Conservation (phyloP, 2,888 invertebrate genomes). For the Tachina fera region DNA sequence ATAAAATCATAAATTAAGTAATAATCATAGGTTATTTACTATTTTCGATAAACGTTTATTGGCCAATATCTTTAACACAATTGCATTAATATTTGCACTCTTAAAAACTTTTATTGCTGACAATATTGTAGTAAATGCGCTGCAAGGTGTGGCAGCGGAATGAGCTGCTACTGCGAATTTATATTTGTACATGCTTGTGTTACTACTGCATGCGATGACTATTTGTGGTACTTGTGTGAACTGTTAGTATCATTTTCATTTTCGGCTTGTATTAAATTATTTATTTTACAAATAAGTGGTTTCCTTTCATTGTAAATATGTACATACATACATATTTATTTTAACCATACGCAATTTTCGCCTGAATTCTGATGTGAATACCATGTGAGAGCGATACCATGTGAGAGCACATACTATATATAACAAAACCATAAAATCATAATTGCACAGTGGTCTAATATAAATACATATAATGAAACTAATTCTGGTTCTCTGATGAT, state of each 20-base stretch:
- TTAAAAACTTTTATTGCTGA: conserved; percentile 6
- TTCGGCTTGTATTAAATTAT: conserved; percentile 52
- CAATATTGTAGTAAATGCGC: neutral
- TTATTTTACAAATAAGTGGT: conserved; percentile 58
- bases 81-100: conserved; percentile 5
- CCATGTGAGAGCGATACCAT: neutral
- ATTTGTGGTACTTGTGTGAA: neutral
- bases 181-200: neutral
- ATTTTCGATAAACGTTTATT: conserved; percentile 8
- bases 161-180: conserved; percentile 7
- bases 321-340: conserved; percentile 9
- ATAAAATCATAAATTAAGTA: conserved; percentile 6
- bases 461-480: too few species aligned
- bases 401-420: conserved; percentile 34
- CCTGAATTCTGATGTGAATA: conserved; percentile 11
- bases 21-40: neutral
- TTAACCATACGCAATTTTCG: conserved; percentile 36
- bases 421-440: neutral
- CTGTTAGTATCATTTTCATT: conserved; percentile 39
- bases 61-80: neutral
- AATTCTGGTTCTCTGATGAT: too few species aligned
- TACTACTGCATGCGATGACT: neutral
- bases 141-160: conserved; percentile 3
- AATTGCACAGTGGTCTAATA: conserved; percentile 10
- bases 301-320: neutral